Evolutionary conservation across 1,140 invertebrate species (phyloP), one percentile per base, ranked within the genome.

Genomic region (Drosophila baimaii): DNA sequence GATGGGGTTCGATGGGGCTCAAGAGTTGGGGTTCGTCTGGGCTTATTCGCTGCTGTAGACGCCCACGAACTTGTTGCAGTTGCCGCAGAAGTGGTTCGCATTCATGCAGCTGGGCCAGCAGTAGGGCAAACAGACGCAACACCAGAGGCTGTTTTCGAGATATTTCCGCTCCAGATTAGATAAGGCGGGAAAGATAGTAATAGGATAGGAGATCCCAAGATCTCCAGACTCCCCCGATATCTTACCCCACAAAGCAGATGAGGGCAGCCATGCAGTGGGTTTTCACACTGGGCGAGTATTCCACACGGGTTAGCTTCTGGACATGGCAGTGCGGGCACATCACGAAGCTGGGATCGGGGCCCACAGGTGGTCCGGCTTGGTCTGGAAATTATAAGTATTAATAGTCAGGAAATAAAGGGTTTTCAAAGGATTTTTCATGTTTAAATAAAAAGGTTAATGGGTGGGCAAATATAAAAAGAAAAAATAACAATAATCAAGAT

Each of bases 81-180:
- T 93, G n/a, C 95, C 95, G 79, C 95, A 96, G 69, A 94, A 94
- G 83, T 96, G 95, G 70, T 95, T 94, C 10, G 93, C 93, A 41
- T 92, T 93, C 83, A 94, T 92, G 79, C 95, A 96, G 21, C 92
- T 93, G 61, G 95, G 94, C 54, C 94, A 93, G 61, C 94, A 95
- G 76, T 95, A 95, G 6, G 95, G 95, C 19, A 95, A 83, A 66
- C 93, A 95, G 19, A 93, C 93, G 62, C 94, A 95, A 6, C 93
- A 93, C 92, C 94, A 95, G 25, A 91, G 69, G 1, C 81, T 85
- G 68, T 37, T 17, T 37, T 43, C 5, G 57, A 10, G 55, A 55
- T n/a, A 63, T 43, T 57, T 43, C 46, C 61, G 41, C 0, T 31
- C 33, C 5, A 29, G 63, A 74, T 76, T 66, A 76, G 77, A 79